Conservation (phyloP, 2,888 invertebrate genomes). For the Maniola hyperantus region DNA sequence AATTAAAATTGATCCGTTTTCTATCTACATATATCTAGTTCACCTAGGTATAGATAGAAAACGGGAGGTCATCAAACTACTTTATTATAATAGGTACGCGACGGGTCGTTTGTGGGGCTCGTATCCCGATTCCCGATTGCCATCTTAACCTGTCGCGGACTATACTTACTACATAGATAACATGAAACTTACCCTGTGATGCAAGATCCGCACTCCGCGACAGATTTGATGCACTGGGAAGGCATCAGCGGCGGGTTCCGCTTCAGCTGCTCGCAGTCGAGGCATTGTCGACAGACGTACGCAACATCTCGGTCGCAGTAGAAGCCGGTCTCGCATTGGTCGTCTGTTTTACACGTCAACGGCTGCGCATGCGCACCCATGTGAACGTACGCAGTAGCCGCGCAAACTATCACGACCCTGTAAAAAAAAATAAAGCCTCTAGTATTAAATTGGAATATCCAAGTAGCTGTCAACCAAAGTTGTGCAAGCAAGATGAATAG, state of each 20-base stretch:
- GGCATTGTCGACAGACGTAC: slow-evolving; percentile 54
- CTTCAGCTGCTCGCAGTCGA: slow-evolving; percentile 56
- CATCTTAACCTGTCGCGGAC: too few species aligned
- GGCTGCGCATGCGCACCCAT: slow-evolving; percentile 39
- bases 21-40: too few species aligned
- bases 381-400: slow-evolving; percentile 38
- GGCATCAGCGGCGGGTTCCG: slow-evolving; percentile 48
- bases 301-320: slow-evolving; percentile 52
- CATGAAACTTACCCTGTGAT: slow-evolving; percentile 51
- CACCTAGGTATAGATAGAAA: too few species aligned
- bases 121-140: too few species aligned
- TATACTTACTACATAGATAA: too few species aligned
- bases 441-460: neutral
- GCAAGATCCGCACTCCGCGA: slow-evolving; percentile 61
- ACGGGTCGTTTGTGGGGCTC: too few species aligned
- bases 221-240: slow-evolving; percentile 54
- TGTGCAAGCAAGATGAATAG: too few species aligned
- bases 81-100: too few species aligned
- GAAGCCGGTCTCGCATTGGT: slow-evolving; percentile 51
- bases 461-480: too few species aligned
- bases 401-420: slow-evolving; percentile 41
- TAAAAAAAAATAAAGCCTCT: neutral
- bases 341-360: slow-evolving; percentile 47
- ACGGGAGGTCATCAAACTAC: too few species aligned
- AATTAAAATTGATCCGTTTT: too few species aligned